phyloP scores from a whole-genome alignment of 2,113 vertebrate species.

The Pseudolaguvia tuberculata region DNA sequence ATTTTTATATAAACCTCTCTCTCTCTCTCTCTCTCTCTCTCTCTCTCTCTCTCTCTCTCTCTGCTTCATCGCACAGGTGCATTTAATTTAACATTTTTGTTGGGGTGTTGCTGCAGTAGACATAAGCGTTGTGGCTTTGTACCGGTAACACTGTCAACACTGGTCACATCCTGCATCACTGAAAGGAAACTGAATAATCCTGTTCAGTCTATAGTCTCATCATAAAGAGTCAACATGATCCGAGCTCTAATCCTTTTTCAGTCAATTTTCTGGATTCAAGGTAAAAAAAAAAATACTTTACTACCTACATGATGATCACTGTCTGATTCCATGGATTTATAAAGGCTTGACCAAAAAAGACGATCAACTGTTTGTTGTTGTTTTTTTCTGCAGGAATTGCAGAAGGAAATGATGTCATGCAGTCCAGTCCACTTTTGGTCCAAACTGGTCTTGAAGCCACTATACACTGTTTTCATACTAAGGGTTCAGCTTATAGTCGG shows the following conservation, averaged over 20 bases:
- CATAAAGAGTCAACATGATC: conserved; percentile 9
- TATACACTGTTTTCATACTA: conserved; percentile 47
- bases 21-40: too few species aligned
- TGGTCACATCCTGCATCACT: too few species aligned
- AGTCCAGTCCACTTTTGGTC: conserved; percentile 33
- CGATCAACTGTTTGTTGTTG: background rate
- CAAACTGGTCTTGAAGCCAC: background rate
- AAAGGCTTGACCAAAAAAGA: background rate
- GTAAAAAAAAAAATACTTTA: background rate
- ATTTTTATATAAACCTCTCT: too few species aligned
- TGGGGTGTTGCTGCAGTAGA: too few species aligned
- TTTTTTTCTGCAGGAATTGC: background rate
- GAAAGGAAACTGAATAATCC: too few species aligned
- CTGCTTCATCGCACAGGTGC: too few species aligned
- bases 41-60: too few species aligned
- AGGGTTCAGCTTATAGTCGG: fast-evolving
- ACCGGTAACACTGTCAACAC: too few species aligned
- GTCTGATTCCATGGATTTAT: background rate
- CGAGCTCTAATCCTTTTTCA: conserved; percentile 6
- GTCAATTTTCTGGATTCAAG: conserved; percentile 21
- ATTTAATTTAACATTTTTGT: too few species aligned
- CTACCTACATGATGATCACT: background rate
- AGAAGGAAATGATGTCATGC: conserved; percentile 23
- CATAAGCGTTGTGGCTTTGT: too few species aligned
- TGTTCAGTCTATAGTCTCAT: too few species aligned